These are phyloP conservation scores for Lampris megalopsis DNA, from an alignment of 2,113 vertebrate species.

Conservation along the genomic window DNA sequence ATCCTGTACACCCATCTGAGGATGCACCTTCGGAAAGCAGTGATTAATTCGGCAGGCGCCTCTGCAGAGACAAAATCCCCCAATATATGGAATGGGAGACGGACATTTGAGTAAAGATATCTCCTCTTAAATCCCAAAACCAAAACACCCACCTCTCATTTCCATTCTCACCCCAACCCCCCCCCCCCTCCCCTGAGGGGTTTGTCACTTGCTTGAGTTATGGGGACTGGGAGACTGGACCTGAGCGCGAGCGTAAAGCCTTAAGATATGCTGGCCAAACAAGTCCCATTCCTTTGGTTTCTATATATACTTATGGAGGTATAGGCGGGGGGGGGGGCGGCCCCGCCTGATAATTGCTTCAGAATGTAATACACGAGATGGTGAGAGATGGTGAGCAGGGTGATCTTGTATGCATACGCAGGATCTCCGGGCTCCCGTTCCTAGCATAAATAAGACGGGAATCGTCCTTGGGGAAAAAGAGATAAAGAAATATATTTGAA, in stretches of 20 bases:
- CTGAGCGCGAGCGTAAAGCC: conserved; percentile 55
- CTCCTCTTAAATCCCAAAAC: conserved; percentile 54
- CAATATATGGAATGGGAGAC: conserved; percentile 31
- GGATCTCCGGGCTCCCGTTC: conserved; percentile 63
- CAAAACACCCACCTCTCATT: conserved; percentile 56
- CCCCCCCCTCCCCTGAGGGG: conserved; percentile 46
- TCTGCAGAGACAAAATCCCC: background rate
- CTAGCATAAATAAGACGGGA: conserved; percentile 77
- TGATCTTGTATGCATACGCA: conserved; percentile 68
- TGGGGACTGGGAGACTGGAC: conserved; percentile 75
- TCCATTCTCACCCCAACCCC: conserved; percentile 24
- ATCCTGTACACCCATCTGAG: background rate
- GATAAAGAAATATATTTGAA: conserved; percentile 76
- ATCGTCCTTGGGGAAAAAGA: conserved; percentile 74
- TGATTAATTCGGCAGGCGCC: conserved; percentile 20
- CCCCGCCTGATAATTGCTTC: conserved; percentile 74
- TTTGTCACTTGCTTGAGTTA: conserved; percentile 80
- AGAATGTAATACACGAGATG: conserved; percentile 71
- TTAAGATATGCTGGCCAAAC: conserved; percentile 77
- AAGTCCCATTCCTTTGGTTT: conserved; percentile 75
- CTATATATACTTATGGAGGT: conserved; percentile 68
- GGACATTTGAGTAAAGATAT: conserved; percentile 14
- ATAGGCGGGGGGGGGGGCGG: conserved; percentile 48
- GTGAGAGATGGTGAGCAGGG: conserved; percentile 67
- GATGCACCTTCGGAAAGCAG: background rate